Base-by-base conservation (phyloP, 2,888 invertebrate species). In the Dascillus cervinus region DNA sequence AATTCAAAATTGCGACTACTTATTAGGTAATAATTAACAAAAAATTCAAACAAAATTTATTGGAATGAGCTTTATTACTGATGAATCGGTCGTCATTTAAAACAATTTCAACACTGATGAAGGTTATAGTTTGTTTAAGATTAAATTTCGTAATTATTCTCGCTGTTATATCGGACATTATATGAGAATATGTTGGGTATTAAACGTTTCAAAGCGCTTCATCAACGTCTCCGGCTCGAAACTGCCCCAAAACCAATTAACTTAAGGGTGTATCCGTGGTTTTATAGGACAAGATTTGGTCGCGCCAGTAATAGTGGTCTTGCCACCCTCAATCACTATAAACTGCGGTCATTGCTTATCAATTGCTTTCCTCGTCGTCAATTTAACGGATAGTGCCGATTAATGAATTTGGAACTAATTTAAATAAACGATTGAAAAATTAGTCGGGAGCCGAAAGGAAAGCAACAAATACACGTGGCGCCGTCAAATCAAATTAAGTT, bases 401-500 rank as follows among this genome's bases (percentile, higher is more conserved):
- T 32, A 32, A 32, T 32, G 32, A 19, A 15, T 21, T n/a, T n/a
- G n/a, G n/a, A n/a, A n/a, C n/a, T n/a, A n/a, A n/a, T n/a, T n/a
- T n/a, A n/a, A n/a, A n/a, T n/a, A n/a, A n/a, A n/a, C n/a, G n/a
- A n/a, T n/a, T n/a, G n/a, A n/a, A n/a, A n/a, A n/a, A n/a, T n/a
- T n/a, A n/a, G n/a, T n/a, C n/a, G n/a, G n/a, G n/a, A n/a, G n/a
- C n/a, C n/a, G n/a, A n/a, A n/a, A n/a, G n/a, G n/a, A n/a, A n/a
- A n/a, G n/a, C n/a, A n/a, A n/a, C n/a, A n/a, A n/a, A n/a, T n/a
- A 40, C 45, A 39, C 41, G 32, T 41, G 46, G 43, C 43, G 46
- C 44, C 44, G 35, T 23, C 38, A 46, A 46, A 46, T 46, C 39
- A 44, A 49, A 47, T 50, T 47, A 47, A 46, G 41, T 39, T 30